Evolutionary conservation across 2,113 vertebrate species (phyloP).

Genomic region (Lynx canadensis): DNA sequence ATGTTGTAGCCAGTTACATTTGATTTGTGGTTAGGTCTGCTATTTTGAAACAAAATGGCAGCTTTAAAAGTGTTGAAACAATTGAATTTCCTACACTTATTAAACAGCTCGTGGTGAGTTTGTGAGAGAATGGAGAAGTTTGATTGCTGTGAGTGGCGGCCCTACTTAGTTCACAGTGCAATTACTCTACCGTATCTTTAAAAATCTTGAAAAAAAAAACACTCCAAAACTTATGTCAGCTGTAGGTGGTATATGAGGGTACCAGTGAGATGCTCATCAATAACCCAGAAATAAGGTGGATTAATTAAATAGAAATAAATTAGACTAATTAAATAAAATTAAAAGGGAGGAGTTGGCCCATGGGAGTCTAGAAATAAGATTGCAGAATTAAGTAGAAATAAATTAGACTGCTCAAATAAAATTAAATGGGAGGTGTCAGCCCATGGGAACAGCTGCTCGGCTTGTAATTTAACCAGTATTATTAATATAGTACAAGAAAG

Average conservation of each 20-base stretch:
- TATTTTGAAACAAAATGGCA: slow-evolving; percentile 16
- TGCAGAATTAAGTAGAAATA: slow-evolving; percentile 62
- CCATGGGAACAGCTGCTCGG: slow-evolving; percentile 11
- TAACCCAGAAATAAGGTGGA: slow-evolving; percentile 32
- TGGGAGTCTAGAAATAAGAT: slow-evolving; percentile 55
- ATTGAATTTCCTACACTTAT: not conserved
- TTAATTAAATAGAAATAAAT: slow-evolving; percentile 69
- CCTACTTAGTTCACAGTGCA: not conserved
- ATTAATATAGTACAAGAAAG: slow-evolving; percentile 12
- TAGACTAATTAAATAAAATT: slow-evolving; percentile 67
- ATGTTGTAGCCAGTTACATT: not conserved
- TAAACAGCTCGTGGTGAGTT: not conserved
- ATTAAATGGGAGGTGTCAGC: slow-evolving; percentile 37
- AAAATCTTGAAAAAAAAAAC: not conserved
- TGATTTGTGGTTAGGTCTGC: not conserved
- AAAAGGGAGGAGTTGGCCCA: not conserved
- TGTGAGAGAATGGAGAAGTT: not conserved
- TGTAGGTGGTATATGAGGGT: not conserved
- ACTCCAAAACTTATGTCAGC: not conserved
- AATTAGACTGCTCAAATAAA: slow-evolving; percentile 65
- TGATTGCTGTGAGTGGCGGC: not conserved
- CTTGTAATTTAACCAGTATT: slow-evolving; percentile 48
- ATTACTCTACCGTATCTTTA: not conserved
- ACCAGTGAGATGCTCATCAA: not conserved
- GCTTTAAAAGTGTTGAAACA: not conserved